phyloP scores from a whole-genome alignment of 2,113 vertebrate species.

The Lanius ludovicianus region DNA sequence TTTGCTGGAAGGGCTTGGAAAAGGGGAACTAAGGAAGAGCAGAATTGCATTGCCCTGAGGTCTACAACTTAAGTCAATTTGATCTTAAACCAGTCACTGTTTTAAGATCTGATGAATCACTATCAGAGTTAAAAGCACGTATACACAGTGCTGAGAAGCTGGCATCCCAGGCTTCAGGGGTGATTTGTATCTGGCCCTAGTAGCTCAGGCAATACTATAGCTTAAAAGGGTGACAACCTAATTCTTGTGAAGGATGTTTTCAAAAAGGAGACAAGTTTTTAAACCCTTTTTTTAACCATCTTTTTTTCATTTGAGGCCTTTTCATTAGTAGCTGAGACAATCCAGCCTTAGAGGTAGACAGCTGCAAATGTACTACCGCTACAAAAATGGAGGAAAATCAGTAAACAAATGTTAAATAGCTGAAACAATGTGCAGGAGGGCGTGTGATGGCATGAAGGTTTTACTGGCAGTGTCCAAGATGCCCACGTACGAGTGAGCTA shows the following conservation, averaged over 20 bases:
- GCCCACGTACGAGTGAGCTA: not conserved
- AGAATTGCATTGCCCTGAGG: not conserved
- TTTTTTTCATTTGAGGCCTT: not conserved
- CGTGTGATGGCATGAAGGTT: not conserved
- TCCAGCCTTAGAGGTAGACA: not conserved
- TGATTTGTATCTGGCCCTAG: not conserved
- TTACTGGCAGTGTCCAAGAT: not conserved
- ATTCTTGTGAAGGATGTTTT: not conserved
- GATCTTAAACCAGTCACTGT: conserved; percentile 1
- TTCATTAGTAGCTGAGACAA: not conserved
- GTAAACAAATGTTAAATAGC: not conserved
- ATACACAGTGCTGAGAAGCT: not conserved
- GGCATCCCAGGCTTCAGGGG: not conserved
- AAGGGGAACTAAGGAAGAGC: not conserved
- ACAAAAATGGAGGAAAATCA: not conserved
- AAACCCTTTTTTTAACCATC: not conserved
- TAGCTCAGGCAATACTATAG: not conserved
- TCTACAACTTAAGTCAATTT: not conserved
- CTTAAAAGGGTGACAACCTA: not conserved
- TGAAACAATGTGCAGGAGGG: not conserved
- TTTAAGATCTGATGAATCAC: not conserved
- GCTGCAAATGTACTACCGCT: not conserved
- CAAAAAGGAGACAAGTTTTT: not conserved
- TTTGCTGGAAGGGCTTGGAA: not conserved
- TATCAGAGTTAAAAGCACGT: not conserved